Evolutionary conservation across 2,888 invertebrate genomes (phyloP).

Genomic region (Leucoptera coffeella): DNA sequence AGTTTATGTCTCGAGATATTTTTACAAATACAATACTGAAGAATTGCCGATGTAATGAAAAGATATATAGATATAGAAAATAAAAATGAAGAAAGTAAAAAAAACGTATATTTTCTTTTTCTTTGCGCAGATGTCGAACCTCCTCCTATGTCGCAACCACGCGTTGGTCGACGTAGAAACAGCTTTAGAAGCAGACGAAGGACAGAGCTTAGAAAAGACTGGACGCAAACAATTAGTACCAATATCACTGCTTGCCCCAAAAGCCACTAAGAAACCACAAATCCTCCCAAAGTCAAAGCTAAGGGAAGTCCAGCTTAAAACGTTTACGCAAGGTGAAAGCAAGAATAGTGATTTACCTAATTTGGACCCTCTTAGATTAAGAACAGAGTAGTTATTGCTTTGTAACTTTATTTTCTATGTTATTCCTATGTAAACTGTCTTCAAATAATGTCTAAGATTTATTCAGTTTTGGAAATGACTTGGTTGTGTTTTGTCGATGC

Average conservation of each 20-base stretch:
- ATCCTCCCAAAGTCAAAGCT: constrained; percentile 14
- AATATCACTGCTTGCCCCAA: constrained; percentile 12
- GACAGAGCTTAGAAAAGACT: constrained; percentile 12
- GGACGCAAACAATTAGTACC: constrained; percentile 23
- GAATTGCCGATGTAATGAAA: too few species aligned
- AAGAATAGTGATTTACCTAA: constrained; percentile 24
- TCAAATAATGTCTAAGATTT: too few species aligned
- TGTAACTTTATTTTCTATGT: too few species aligned
- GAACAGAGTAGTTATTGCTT: constrained; percentile 34
- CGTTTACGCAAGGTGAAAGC: constrained; percentile 33
- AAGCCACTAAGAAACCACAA: constrained; percentile 6
- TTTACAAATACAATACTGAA: too few species aligned
- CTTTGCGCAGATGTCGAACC: constrained; percentile 29
- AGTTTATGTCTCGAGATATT: too few species aligned
- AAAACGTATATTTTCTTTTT: too few species aligned
- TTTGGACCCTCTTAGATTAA: constrained; percentile 25
- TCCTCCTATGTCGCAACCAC: constrained; percentile 37
- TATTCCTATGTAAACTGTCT: too few species aligned
- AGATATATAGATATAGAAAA: too few species aligned
- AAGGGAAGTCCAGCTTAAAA: constrained; percentile 35
- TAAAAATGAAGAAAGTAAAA: too few species aligned
- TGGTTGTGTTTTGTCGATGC: too few species aligned
- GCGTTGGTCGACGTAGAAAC: constrained; percentile 44
- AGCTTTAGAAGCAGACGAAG: constrained; percentile 44
- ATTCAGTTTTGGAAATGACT: too few species aligned